Base-by-base conservation (phyloP, 2,888 invertebrate genomes). In the Euzophera pinguis region DNA sequence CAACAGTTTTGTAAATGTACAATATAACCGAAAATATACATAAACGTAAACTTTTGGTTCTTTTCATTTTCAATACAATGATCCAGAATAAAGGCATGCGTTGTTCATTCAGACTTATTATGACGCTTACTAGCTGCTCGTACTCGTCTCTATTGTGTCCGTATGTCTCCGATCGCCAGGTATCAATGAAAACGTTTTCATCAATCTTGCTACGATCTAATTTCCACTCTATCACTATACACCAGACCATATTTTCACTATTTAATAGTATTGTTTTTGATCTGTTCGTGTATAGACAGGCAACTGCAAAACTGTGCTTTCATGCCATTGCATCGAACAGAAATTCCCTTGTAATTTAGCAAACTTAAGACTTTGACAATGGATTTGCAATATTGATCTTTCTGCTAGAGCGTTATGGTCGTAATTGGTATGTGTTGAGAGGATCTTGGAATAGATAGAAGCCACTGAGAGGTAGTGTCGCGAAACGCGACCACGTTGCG, bases 401-500 rank as follows among this genome's bases (percentile, higher is more conserved):
- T 51, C 5, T 10, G 16, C 14, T 43, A 9, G 3, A 1, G 43
- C 13, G 9, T 5, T 51, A 43, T 13, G 43, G 43, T 35, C 12
- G 35, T 22, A 9, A 51, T 51, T 51, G 9, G 51, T 5, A 10
- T 67, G 57, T 41, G 17, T 27, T 48, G 13, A 41, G 53, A 16
- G 35, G 41, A 50, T 54, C 54, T 65, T 61, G 63, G 67, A 69
- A 72, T 67, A 69, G 70, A 72, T 73, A 62, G 72, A 73, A 75
- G 74, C 62, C 56, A 71, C 69, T 55, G 69, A 80, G 84, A 82
- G 75, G 81, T 84, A 81, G 78, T 83, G 84, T 89, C 89, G 88
- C 88, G 87, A 88, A 89, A 86, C 85, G 77, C 80, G 67, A 85
- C 75, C 86, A 88, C 87, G 89, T 89, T 86, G 88, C 75, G 73